Base-by-base conservation (phyloP, 2,888 invertebrate genomes). In the Eristalis pertinax region DNA sequence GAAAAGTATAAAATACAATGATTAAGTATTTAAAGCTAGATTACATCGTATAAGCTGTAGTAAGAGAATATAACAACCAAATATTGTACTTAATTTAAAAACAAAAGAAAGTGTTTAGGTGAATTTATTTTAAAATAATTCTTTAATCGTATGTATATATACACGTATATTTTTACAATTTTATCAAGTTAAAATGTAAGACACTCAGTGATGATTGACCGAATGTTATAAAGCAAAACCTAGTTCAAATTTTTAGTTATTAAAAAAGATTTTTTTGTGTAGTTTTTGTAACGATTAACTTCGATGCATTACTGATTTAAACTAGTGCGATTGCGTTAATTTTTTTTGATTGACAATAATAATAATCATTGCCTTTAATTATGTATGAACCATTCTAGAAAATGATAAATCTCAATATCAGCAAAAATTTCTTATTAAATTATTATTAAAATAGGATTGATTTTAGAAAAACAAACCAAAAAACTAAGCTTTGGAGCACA, bases 71-170 rank as follows among this genome's bases (percentile, higher is more conserved):
- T 26, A 63, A 70, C 11, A 58, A 50, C 10, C 10, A 26, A 26
- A 24, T 63, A 50, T 50, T n/a, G 22, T 58, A 65, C 32, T 26
- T 41, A 60, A 43, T 65, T 78, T 72, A 63, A 75, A n/a, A 65
- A 26, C 70, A 19, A 58, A 75, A 24, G 62, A 26, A 75, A 22
- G 70, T 69, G 69, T 82, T 78, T 82, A 86, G 77, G 74, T 78
- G 58, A 82, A 81, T 72, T 85, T 81, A 75, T 77, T 85, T 78
- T 35, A 60, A 72, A 69, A 77, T 65, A 74, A 67, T 62, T 83
- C 82, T 86, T 86, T 86, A 83, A 83, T 75, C 75, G 86, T 86
- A 86, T 86, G 86, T 86, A 86, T 86, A 79, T 84, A 84, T 82
- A 60, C 60, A 13, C 26, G 62, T 70, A 84, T 78, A 67, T 83